phyloP scores from a whole-genome alignment of 2,113 vertebrate genomes.

The Chrysemys picta region DNA sequence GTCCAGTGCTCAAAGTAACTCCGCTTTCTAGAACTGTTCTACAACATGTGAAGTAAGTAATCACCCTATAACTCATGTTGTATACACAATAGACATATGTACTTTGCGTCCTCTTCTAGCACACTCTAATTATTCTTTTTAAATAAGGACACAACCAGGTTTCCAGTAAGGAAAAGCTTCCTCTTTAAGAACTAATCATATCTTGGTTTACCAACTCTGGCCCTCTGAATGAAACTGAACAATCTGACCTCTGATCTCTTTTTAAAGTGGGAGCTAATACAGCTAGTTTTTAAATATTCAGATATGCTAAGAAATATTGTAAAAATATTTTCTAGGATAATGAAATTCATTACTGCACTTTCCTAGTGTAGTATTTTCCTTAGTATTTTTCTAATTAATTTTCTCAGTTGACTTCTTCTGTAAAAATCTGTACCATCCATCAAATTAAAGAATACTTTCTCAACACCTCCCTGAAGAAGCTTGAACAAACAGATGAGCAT shows the following conservation, averaged over 20 bases:
- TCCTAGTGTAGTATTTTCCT: not conserved
- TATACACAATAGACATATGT: too few species aligned
- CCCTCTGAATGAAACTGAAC: not conserved
- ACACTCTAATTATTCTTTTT: too few species aligned
- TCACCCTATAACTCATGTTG: too few species aligned
- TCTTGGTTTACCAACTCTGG: not conserved
- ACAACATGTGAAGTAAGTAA: too few species aligned
- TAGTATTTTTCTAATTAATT: not conserved
- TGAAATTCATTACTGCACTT: not conserved
- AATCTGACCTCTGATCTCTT: too few species aligned
- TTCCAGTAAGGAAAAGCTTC: not conserved
- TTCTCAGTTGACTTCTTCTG: not conserved
- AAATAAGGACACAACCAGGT: not conserved
- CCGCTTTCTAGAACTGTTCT: too few species aligned
- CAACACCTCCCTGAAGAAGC: not conserved
- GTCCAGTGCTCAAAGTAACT: too few species aligned
- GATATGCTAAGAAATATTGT: not conserved
- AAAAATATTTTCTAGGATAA: not conserved
- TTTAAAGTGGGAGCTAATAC: not conserved
- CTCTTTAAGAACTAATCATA: not conserved
- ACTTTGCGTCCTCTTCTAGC: too few species aligned
- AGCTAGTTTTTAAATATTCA: not conserved
- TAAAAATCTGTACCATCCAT: not conserved
- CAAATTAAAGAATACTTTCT: not conserved
- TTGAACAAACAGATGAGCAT: not conserved